Evolutionary conservation across 1,140 invertebrate genomes (phyloP).

Genomic region (Tetragnatha versicolor): DNA sequence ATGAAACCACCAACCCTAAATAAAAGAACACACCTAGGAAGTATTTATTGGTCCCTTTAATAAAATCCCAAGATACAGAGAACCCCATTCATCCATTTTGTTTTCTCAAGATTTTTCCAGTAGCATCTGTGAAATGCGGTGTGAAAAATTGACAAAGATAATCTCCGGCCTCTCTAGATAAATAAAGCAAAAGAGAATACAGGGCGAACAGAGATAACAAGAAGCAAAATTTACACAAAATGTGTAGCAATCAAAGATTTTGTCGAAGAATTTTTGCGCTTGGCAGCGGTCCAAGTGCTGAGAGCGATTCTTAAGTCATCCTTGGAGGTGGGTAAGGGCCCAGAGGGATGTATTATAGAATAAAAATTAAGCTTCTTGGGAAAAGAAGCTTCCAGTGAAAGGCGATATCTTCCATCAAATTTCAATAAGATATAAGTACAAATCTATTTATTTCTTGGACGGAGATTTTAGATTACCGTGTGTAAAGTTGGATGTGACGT

Average conservation of each 20-base stretch:
- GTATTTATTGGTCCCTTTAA: too few relatives aligned
- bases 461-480: too few relatives aligned
- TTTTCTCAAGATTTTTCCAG: neutral
- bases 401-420: neutral
- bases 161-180: neutral
- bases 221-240: conserved; percentile 23
- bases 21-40: too few relatives aligned
- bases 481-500: too few relatives aligned
- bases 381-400: neutral
- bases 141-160: conserved; percentile 7
- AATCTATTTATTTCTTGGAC: neutral
- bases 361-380: conserved; percentile 33
- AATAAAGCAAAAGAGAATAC: neutral
- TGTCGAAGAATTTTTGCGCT: neutral
- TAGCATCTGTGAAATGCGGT: neutral
- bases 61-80: too few relatives aligned
- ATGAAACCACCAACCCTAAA: too few relatives aligned
- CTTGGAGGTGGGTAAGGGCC: neutral
- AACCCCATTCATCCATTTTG: too few relatives aligned
- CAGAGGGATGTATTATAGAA: conserved; percentile 23
- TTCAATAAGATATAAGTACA: neutral
- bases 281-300: conserved; percentile 11
- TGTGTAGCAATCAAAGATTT: conserved; percentile 30
- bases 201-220: neutral
- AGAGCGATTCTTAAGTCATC: neutral